Base-by-base conservation (phyloP, 2,797 vertebrate species). In the Emys orbicularis region DNA sequence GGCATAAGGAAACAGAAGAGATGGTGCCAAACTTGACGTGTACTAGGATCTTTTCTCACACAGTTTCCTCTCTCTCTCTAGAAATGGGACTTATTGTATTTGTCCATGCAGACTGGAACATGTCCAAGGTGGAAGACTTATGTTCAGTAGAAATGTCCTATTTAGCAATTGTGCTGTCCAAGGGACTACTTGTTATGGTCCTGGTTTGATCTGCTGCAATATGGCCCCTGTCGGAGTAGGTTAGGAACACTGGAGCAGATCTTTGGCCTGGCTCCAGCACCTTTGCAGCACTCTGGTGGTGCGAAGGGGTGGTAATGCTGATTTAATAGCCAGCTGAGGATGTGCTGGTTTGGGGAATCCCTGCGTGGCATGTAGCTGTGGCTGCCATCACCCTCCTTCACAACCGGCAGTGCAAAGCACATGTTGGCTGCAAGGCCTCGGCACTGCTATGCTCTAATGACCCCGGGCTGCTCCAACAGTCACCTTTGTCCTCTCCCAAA, bases 401-500 rank as follows among this genome's bases (percentile, higher is more conserved):
- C 41, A 41, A 41, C 1, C 0, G 5, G 49, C 79, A 15, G 27
- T 76, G 23, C 25, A 29, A 41, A 37, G 61, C 34, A 37, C 25
- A 2, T 44, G 25, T 47, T 47, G 74, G 41, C 13, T 6, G 12
- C 13, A 49, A 5, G 25, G 13, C 74, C 44, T 27, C 27, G 6
- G 68, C 72, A 74, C 21, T 13, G 21, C 23, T 74, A 37, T 82
- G 29, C 2, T 74, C 76, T 54, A 83, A 85, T 54, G 27, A 82
- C 19, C 9, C 29, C n/a, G 44, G 16, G 37, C 27, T 96, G 87
- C 87, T 94, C 76, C 89, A 95, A 88, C 84, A 90, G 84, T 19
- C 49, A 53, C 53, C 47, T 91, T 50, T 41, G 18, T 85, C 82
- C 81, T 86, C 90, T 81, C 44, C 65, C 88, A 72, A 88, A 41